phyloP scores from a whole-genome alignment of 1,140 invertebrate genomes.

The Zaprionus ghesquierei region DNA sequence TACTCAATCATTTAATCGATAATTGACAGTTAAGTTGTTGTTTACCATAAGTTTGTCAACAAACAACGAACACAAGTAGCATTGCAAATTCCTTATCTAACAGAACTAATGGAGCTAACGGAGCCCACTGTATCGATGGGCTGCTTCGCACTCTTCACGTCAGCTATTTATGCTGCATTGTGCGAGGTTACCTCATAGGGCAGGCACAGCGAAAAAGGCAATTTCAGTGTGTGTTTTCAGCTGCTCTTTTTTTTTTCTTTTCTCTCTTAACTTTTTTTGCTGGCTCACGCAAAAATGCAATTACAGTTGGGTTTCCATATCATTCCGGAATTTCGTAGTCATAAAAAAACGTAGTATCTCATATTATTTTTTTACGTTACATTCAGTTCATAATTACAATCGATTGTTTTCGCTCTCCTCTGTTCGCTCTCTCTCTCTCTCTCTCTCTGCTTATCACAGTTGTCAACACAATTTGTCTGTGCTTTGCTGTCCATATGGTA shows the following conservation, averaged over 20 bases:
- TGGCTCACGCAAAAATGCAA: slow-evolving; percentile 48
- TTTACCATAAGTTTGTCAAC: no score
- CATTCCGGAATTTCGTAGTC: slow-evolving; percentile 26
- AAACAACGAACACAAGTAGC: no score
- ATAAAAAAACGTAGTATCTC: slow-evolving; percentile 51
- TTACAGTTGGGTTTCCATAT: slow-evolving; percentile 39
- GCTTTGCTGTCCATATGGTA: slow-evolving; percentile 43
- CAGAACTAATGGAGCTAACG: no score
- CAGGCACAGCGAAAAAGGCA: neutral
- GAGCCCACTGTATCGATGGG: slow-evolving; percentile 33
- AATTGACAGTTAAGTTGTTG: neutral
- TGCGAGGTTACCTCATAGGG: slow-evolving; percentile 18
- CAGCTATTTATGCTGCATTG: slow-evolving; percentile 24
- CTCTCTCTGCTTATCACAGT: slow-evolving; percentile 39
- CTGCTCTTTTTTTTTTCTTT: slow-evolving; percentile 8
- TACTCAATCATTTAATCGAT: slow-evolving; percentile 3
- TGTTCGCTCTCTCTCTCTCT: neutral
- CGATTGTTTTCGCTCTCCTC: neutral
- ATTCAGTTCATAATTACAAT: slow-evolving; percentile 43
- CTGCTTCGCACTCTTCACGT: neutral
- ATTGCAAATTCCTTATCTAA: no score
- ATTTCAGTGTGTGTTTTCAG: slow-evolving; percentile 30
- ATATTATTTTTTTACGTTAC: neutral
- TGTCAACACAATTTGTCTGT: slow-evolving; percentile 19
- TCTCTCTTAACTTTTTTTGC: slow-evolving; percentile 20